A percentile compares a stretch with the other conserved stretches of the same genome.
Conservation (phyloP, 1,140 invertebrate genomes). For the Orussus abietinus region DNA sequence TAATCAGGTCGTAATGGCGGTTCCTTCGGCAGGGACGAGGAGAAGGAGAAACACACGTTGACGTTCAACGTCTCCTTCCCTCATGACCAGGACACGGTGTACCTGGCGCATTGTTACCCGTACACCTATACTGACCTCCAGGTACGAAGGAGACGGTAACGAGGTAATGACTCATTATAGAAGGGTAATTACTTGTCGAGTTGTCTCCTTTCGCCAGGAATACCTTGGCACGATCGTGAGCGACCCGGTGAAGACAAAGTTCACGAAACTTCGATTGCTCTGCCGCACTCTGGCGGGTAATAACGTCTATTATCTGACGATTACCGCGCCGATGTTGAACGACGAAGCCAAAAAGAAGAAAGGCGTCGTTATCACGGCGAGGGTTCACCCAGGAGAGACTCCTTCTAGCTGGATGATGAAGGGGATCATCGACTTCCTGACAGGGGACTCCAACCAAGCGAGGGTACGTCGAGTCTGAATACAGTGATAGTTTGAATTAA, state of each 20-base stretch:
- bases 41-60: conserved; percentile 75
- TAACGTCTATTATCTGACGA: conserved; percentile 87
- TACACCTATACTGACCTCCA: conserved; percentile 90
- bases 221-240: conserved; percentile 66
- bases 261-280: conserved; percentile 73
- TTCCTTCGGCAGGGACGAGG: conserved; percentile 54
- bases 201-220: conserved; percentile 55
- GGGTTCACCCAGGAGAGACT: conserved; percentile 94
- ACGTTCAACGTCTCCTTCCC: conserved; percentile 92
- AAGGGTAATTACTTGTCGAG: conserved; percentile 8
- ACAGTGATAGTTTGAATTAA: not conserved
- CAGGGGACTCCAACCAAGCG: conserved; percentile 73
- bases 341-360: conserved; percentile 64
- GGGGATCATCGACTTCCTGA: conserved; percentile 87
- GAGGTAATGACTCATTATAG: conserved; percentile 8
- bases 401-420: conserved; percentile 97
- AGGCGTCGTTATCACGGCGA: conserved; percentile 80
- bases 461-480: conserved; percentile 44
- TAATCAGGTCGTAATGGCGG: conserved; percentile 2
- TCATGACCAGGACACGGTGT: conserved; percentile 86
- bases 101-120: conserved; percentile 94
- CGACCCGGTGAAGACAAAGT: conserved; percentile 75
- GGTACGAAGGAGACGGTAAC: conserved; percentile 30
- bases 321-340: conserved; percentile 67
- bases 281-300: conserved; percentile 87